Evolutionary conservation across 2,797 vertebrate species (phyloP), one percentile per base, ranked within the genome.

Genomic region (Characodon lateralis): DNA sequence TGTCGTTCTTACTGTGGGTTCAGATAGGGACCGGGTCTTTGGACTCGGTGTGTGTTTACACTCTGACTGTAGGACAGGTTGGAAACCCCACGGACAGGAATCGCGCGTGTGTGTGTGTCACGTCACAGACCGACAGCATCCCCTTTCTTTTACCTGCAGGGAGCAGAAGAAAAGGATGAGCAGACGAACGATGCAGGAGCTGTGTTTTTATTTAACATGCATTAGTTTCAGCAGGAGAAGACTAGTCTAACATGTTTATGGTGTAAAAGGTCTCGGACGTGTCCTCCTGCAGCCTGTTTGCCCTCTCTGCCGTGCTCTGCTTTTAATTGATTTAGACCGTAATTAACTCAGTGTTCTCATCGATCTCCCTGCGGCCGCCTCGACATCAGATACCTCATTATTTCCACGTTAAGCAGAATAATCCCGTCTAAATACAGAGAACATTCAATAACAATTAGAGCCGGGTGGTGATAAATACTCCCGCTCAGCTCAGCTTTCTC

Each of bases 271-370:
- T 53, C 18, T n/a, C 24, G 2, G 50, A 48, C 48, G 31, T 55
- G 66, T 20, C 31, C 74, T 65, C 61, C 55, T 71, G 81, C 76
- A 81, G 51, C 78, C 3, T 73, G 74, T 77, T 63, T 80, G 84
- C 83, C 86, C 76, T 58, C 86, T 5, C 51, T 6, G 74, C 71
- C 66, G 63, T 76, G 80, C 81, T 85, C 78, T 78, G 83, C 83
- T 91, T 89, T 93, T 94, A 95, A 96, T 95, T 94, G 95, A 96
- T 95, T 95, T 94, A 87, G 1, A 16, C 93, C 93, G 89, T 94
- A 95, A 96, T 95, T 94, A 95, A 95, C 93, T 95, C 90, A 86
- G 88, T 93, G 93, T 92, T 91, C 93, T 86, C 89, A 95, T 95
- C 89, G 94, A 95, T 95, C 93, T 92, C 39, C 66, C 85, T 39